Evolutionary conservation across 92 coral and sea anemone genomes (phyloP), one percentile per base, ranked within the genome.

Genomic region (Epizoanthus scotinus): DNA sequence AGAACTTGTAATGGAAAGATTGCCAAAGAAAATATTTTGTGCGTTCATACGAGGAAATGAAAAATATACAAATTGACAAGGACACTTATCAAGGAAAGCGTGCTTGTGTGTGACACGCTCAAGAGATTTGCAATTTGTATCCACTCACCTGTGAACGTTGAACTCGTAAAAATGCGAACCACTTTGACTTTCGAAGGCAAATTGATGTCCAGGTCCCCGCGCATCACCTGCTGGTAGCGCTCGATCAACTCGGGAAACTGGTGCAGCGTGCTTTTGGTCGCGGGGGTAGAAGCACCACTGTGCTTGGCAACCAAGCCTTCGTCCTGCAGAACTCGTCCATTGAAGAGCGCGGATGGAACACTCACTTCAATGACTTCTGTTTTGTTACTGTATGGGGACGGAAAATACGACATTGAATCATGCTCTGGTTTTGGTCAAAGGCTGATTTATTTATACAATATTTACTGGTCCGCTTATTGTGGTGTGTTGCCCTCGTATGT

Each of bases 91-190:
- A 34, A 34, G 40, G 40, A 2, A 34, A 34, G 6, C 5, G 3
- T 34, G 40, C 40, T 2, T 2, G 40, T 34, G 40, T 3, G 5
- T 34, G 6, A 6, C 6, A 34, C 40, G 40, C 40, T 34, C 6
- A 34, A 31, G 4, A 34, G 40, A 6, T 34, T 34, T 34, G 40
- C 40, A 67, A 17, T 15, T 6, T 36, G 10, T 12, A 21, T 31
- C 3, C 36, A 54, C 85, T 15, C 26, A 91, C 94, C 94, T 68
- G 94, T 91, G 57, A 91, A 91, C 3, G 94, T 91, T n/a, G 94
- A 91, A 71, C 94, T 91, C 42, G 94, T 88, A 77, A 91, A 91
- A 60, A 91, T 85, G 58, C 94, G 89, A 25, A 91, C 88, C 27
- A 88, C 69, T 69, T 91, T 91, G 15, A 91, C 91, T 56, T 87